Conservation (phyloP, 2,888 invertebrate genomes). For the Callosobruchus maculatus region DNA sequence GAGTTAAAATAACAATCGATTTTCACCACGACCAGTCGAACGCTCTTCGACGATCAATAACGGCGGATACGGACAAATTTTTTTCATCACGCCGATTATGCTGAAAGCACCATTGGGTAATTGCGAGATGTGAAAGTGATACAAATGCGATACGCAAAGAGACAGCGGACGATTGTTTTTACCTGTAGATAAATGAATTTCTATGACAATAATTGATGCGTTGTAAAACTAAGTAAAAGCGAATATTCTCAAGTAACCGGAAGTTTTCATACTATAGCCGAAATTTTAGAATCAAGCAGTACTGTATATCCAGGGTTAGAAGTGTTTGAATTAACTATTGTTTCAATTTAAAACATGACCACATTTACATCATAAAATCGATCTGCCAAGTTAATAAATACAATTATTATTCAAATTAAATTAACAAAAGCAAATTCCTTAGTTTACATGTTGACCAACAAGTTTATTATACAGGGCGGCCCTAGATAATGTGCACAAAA, state of each 20-base stretch:
- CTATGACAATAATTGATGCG: not conserved
- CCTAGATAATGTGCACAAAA: too few species aligned
- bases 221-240: not conserved
- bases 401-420: too few species aligned
- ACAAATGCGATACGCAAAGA: not conserved
- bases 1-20: not conserved
- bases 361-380: too few species aligned
- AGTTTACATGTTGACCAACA: too few species aligned
- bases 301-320: too few species aligned
- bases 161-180: not conserved
- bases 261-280: not conserved
- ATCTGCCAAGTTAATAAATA: too few species aligned
- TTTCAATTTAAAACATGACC: too few species aligned
- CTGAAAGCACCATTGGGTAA: not conserved
- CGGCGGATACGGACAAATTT: not conserved
- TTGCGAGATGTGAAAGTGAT: not conserved
- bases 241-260: not conserved
- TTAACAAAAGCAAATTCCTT: too few species aligned
- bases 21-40: not conserved
- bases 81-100: not conserved
- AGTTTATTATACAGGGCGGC: too few species aligned
- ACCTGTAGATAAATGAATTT: not conserved
- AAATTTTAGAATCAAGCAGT: not conserved
- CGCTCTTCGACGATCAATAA: not conserved
- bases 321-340: too few species aligned